Base-by-base conservation (phyloP, 2,797 vertebrate species). In the Spatula versicolor region DNA sequence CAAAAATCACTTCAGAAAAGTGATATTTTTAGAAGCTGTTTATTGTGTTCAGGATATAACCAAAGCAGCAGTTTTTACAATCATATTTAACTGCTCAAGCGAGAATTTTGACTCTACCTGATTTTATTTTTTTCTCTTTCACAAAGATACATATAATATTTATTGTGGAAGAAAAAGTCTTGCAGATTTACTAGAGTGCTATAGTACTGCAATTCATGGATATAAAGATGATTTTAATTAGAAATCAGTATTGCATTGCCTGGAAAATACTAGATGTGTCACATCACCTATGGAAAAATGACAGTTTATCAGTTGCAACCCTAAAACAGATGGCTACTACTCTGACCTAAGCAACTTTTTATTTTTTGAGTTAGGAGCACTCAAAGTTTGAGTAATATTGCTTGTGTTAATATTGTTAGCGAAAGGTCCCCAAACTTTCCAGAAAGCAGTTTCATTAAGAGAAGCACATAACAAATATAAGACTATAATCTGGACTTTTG, bases 351-450 rank as follows among this genome's bases (percentile, higher is more conserved):
- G 73, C 19, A 72, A 59, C 2, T 80, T 20, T 12, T 58, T 91
- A 43, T 73, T 66, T 83, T 79, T 83, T 75, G 56, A 83, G 75
- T 62, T 90, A 75, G 74, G 96, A 89, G 69, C 73, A 90, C 69
- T 74, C 39, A 31, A 69, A 73, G 68, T 93, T 20, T 86, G 83
- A 85, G 26, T 72, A 93, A 86, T 67, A 92, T 48, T 78, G 69
- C 8, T 71, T 94, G 26, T 54, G 71, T 69, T 69, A 83, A 91
- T 66, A 90, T 11, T 91, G 54, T 88, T 75, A 73, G 68, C 52
- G 69, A 71, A 88, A 95, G 25, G 60, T 93, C 83, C 96, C 17
- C 35, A 76, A 81, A 87, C 50, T 63, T 77, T 90, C 82, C 83
- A 96, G 74, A 86, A 67, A 81, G 50, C 60, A 33, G 17, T 85